Conservation (phyloP, 2,113 vertebrate species). For the Gobiocypris rarus region DNA sequence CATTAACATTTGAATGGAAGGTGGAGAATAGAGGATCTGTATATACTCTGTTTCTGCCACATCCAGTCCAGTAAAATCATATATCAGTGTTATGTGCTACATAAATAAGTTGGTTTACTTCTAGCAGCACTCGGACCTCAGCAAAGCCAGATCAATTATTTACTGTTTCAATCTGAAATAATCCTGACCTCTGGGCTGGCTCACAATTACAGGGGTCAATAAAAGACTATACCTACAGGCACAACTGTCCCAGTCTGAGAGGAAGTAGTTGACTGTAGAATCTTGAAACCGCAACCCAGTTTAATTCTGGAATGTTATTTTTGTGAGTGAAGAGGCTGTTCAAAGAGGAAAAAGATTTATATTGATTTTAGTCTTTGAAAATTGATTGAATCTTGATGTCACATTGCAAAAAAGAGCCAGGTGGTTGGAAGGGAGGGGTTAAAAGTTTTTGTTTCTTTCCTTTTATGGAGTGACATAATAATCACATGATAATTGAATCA, state of each 20-base stretch:
- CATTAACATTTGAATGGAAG: conserved; percentile 38
- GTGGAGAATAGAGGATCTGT: conserved; percentile 8
- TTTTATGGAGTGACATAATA: no score
- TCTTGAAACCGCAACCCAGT: background rate
- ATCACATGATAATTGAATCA: background rate
- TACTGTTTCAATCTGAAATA: conserved; percentile 54
- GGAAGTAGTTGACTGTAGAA: background rate
- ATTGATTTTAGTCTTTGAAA: background rate
- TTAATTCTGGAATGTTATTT: background rate
- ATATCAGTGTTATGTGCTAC: conserved; percentile 34
- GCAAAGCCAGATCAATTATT: conserved; percentile 54
- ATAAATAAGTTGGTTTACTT: conserved; percentile 35
- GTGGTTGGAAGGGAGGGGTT: background rate
- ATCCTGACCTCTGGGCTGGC: conserved; percentile 48
- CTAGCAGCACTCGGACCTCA: conserved; percentile 13
- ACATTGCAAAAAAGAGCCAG: no score
- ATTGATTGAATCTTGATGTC: background rate
- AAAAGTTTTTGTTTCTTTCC: background rate
- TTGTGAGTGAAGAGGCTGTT: background rate
- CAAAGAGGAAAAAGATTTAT: background rate
- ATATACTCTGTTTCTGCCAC: conserved; percentile 1
- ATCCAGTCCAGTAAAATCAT: conserved; percentile 28
- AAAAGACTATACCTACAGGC: conserved; percentile 34
- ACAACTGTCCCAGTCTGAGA: background rate
- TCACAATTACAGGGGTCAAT: conserved; percentile 47